A percentile compares a stretch with the other conserved stretches of the same genome.
Conservation (phyloP, 2,113 vertebrate genomes). For the Xerus inauris region DNA sequence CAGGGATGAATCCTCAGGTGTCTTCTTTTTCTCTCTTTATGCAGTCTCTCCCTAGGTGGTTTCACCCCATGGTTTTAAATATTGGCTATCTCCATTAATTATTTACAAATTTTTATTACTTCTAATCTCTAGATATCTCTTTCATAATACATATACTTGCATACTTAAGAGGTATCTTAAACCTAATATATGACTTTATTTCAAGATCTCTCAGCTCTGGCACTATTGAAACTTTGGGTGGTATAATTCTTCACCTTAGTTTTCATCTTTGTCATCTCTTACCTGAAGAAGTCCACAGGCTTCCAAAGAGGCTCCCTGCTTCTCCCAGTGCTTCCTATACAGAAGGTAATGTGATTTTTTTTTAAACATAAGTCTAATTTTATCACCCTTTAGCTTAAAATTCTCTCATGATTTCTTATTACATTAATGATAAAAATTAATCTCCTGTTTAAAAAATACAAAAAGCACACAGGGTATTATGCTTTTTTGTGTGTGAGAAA, state of each 20-base stretch:
- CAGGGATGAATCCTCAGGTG: neutral
- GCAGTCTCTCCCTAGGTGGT: neutral
- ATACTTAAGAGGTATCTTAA: neutral
- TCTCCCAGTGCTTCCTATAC: neutral
- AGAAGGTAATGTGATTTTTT: neutral
- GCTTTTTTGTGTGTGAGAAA: neutral
- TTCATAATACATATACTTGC: neutral
- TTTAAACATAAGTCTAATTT: neutral
- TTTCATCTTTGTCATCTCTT: neutral
- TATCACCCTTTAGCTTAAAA: neutral
- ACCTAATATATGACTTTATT: neutral
- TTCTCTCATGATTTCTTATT: neutral
- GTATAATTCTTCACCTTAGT: neutral
- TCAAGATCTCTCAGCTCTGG: neutral
- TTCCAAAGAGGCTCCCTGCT: neutral
- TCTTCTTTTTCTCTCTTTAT: neutral
- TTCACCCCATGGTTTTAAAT: neutral
- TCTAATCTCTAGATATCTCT: neutral
- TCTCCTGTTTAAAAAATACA: neutral
- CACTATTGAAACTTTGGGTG: neutral
- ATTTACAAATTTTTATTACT: neutral
- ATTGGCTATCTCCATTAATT: neutral
- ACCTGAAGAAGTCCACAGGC: neutral
- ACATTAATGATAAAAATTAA: neutral
- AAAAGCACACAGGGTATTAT: neutral